Evolutionary conservation across 2,888 invertebrate genomes (phyloP).

Genomic region (Melanchra persicariae): DNA sequence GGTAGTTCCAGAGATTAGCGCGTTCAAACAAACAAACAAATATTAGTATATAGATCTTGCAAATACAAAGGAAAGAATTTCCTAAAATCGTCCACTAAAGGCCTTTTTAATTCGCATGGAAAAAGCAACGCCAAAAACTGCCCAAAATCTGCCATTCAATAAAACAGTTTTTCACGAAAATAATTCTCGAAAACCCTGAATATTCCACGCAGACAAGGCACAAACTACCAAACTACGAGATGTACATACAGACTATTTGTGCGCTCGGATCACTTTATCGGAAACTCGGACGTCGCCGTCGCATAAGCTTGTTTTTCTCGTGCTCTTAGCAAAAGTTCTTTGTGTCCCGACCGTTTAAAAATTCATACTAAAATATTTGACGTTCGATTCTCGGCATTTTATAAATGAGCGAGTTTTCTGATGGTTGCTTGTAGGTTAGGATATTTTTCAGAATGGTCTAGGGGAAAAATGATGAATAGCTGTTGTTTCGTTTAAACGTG

Average conservation of each 20-base stretch:
- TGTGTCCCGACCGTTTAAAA: conserved; percentile 53
- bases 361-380: conserved; percentile 51
- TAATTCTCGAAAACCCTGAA: conserved; percentile 11
- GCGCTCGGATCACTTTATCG: conserved; percentile 51
- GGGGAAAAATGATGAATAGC: background rate
- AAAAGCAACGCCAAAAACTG: background rate
- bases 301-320: conserved; percentile 59
- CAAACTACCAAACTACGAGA: conserved; percentile 25
- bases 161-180: conserved; percentile 29
- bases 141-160: background rate
- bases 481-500: background rate
- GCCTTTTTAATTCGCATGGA: background rate
- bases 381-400: conserved; percentile 32
- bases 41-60: no score
- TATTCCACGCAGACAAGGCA: background rate
- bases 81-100: background rate
- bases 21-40: no score
- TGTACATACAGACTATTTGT: conserved; percentile 32
- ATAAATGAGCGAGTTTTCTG: conserved; percentile 22
- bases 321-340: conserved; percentile 55
- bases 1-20: no score
- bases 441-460: background rate
- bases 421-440: background rate
- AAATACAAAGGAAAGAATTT: no score
- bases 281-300: conserved; percentile 49